Evolutionary conservation across 2,797 vertebrate genomes (phyloP), one percentile per base, ranked within the genome.

Genomic region (Hemibagrus guttatus): DNA sequence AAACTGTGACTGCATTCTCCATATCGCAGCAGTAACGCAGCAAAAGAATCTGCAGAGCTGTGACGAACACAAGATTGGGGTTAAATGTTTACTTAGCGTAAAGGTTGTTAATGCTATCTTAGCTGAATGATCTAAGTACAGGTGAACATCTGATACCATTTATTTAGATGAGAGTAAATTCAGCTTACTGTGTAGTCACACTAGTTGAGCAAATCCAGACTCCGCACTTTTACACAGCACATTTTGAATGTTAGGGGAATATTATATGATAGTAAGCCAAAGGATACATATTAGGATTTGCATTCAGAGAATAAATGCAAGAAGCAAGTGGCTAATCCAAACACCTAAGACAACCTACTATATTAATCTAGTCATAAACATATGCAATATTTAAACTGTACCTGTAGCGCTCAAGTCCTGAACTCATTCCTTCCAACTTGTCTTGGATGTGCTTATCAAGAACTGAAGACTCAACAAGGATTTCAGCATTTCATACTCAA

Each of bases 11-110:
- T 86, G 83, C 80, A 84, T 66, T 71, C 39, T 83, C 85, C 63
- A 85, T 85, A 87, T 89, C 75, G 46, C 86, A 89, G 87, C 76
- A 46, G 82, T 86, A 88, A 89, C 80, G 68, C 82, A 79, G 79
- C 58, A 83, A n/a, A 80, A 63, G 85, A 81, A 84, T 84, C 79
- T 58, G 68, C 82, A 64, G 23, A 75, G 68, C 74, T 85, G 71
- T 76, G 42, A 63, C 31, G 1, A 54, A 56, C 14, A 2, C 17
- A 39, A 71, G 85, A 87, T 85, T n/a, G 88, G 66, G 88, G 74
- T 78, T 86, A 86, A 88, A 86, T 71, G 35, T 88, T 85, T 78
- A 49, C 61, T 35, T 87, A 69, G 69, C 17, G 9, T 31, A 69
- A 49, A 49, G 46, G 46, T 59, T 69, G 71, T 76, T 74, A 81